Evolutionary conservation across 2,888 invertebrate species (phyloP), one percentile per base, ranked within the genome.

Genomic region (Pheosia gnoma): DNA sequence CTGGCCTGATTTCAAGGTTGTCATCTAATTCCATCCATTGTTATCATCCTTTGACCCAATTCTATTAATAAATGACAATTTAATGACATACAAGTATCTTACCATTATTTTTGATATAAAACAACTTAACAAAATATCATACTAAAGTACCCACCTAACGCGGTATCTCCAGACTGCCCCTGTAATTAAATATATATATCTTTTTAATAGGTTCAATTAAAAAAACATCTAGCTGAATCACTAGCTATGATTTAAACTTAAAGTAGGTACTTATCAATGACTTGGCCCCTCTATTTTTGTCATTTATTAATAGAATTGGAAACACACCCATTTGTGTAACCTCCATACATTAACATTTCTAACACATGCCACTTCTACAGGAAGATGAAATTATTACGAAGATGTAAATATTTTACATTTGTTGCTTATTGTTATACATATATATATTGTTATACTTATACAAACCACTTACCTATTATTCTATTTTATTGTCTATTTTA

Each of bases 1-100:
- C 73, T 73, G 70, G 70, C 72, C 67, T 66, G 62, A 66, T 71
- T 72, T 78, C 77, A 80, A 80, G 80, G 77, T 74, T 70, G 52
- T 59, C 66, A 54, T 54, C 60, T 67, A 62, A 68, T 65, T 72
- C 72, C 71, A 71, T 62, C 65, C 69, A 70, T 62, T 65, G 38
- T 54, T 54, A 38, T 62, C 62, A 65, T 69, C 74, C 68, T 72
- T 70, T 61, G 54, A 36, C 66, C 62, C 43, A 61, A 65, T 72
- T 74, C 62, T 67, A 49, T 4, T 49, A 49, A 13, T 13, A 49
- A 49, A 49, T 49, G 43, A 43, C 43, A 43, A 43, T 8, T 25
- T 25, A 25, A 25, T 25, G 25, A 25, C 25, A 25, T 25, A 25
- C 25, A 25, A 25, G 0, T 25, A 25, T 25, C 25, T 25, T 25